phyloP scores from a whole-genome alignment of 1,140 invertebrate species.

The Neocloeon triangulifer region DNA sequence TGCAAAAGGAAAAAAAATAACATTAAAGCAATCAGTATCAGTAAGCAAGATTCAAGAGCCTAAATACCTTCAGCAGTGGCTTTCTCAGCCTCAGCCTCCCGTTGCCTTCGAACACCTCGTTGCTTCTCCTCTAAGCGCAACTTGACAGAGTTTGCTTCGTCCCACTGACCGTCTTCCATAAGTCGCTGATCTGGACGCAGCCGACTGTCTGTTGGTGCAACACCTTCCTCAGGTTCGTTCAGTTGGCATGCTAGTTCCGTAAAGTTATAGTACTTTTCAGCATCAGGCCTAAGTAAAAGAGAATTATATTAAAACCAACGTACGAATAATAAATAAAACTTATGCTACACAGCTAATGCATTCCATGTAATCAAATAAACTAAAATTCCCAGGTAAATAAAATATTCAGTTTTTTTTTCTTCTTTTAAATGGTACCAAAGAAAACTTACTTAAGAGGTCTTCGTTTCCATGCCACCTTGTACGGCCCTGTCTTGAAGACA shows the following conservation, averaged over 20 bases:
- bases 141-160: constrained; percentile 88
- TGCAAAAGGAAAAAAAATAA: background rate
- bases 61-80: constrained; percentile 47
- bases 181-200: constrained; percentile 83
- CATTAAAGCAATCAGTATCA: background rate
- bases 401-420: background rate
- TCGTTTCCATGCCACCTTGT: constrained; percentile 68
- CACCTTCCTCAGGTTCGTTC: constrained; percentile 78
- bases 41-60: constrained; percentile 1
- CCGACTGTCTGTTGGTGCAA: constrained; percentile 92
- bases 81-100: constrained; percentile 57
- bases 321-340: too few relatives aligned
- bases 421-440: constrained; percentile 3
- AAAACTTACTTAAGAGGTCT: constrained; percentile 40
- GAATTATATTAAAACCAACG: too few relatives aligned
- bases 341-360: too few relatives aligned
- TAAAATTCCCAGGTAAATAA: too few relatives aligned
- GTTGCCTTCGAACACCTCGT: constrained; percentile 37
- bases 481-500: constrained; percentile 73
- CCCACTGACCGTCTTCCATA: constrained; percentile 93
- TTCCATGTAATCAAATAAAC: too few relatives aligned
- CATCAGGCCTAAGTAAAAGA: constrained; percentile 35
- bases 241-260: constrained; percentile 85
- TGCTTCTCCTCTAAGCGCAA: constrained; percentile 88
- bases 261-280: constrained; percentile 79